These are phyloP conservation scores for Pandemis corylana DNA, from an alignment of 2,888 invertebrate genomes.

Conservation along the genomic window DNA sequence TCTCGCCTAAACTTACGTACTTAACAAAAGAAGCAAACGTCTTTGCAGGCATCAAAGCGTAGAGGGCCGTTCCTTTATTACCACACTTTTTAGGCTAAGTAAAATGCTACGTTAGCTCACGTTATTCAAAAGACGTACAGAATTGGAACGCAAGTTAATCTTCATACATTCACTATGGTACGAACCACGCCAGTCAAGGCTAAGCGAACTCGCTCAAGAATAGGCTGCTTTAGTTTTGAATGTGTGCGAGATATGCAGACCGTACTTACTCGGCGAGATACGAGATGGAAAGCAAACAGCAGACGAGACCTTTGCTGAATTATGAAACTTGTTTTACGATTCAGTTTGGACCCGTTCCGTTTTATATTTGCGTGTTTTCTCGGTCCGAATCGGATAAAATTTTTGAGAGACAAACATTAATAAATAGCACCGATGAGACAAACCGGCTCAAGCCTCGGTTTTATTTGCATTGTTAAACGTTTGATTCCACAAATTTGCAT, in stretches of 20 bases:
- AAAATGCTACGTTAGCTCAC: neutral
- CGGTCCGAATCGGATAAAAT: neutral
- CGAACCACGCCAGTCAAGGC: neutral
- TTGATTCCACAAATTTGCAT: slow-evolving; percentile 23
- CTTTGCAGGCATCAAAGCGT: neutral
- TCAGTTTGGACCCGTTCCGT: slow-evolving; percentile 2
- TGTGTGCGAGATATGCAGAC: slow-evolving; percentile 4
- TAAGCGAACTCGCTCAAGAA: neutral
- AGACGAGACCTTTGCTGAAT: slow-evolving; percentile 23
- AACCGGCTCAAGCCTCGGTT: slow-evolving; percentile 6
- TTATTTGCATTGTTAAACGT: slow-evolving; percentile 36
- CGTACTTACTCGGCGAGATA: neutral
- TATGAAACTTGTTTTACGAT: slow-evolving; percentile 16
- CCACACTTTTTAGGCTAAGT: neutral
- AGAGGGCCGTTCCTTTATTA: neutral
- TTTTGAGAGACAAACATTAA: slow-evolving; percentile 5
- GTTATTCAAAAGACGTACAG: neutral
- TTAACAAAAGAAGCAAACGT: neutral
- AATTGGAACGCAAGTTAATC: neutral
- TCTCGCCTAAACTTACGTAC: neutral
- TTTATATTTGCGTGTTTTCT: neutral
- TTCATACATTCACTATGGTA: neutral
- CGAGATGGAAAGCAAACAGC: slow-evolving; percentile 19
- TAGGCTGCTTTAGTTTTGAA: neutral
- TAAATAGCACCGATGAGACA: neutral